Conservation (phyloP, 2,797 vertebrate genomes). For the Gymnocypris eckloni region DNA sequence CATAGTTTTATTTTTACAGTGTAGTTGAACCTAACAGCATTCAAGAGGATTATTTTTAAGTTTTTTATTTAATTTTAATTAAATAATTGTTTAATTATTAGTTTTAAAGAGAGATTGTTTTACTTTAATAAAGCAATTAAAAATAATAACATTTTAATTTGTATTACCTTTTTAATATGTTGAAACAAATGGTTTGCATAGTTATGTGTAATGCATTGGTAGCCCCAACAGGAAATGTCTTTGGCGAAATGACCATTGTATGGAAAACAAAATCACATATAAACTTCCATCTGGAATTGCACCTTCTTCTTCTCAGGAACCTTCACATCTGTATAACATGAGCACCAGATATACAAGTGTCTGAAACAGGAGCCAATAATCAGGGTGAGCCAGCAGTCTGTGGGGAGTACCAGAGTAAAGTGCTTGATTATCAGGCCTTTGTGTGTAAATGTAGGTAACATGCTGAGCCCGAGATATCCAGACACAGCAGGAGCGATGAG, state of each 20-base stretch:
- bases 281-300: constrained; percentile 5
- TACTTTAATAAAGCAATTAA: too few relatives aligned
- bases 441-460: constrained; percentile 52
- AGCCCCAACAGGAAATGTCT: not conserved
- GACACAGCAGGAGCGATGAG: constrained; percentile 17
- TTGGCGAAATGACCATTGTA: not conserved
- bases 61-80: too few relatives aligned
- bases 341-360: constrained; percentile 22
- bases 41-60: not conserved
- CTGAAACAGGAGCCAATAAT: constrained; percentile 34
- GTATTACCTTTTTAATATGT: not conserved
- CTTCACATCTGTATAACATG: constrained; percentile 23
- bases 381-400: constrained; percentile 31
- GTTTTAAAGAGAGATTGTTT: too few relatives aligned
- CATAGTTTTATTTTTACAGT: not conserved
- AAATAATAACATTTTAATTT: too few relatives aligned
- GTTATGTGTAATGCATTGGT: not conserved
- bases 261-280: not conserved
- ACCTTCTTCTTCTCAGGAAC: constrained; percentile 23
- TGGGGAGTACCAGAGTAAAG: constrained; percentile 29
- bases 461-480: constrained; percentile 46
- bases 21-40: not conserved
- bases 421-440: constrained; percentile 46
- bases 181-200: not conserved
- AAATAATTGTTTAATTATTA: too few relatives aligned